Conservation (phyloP, 1,140 invertebrate genomes). For the Cecropterus lyciades region DNA sequence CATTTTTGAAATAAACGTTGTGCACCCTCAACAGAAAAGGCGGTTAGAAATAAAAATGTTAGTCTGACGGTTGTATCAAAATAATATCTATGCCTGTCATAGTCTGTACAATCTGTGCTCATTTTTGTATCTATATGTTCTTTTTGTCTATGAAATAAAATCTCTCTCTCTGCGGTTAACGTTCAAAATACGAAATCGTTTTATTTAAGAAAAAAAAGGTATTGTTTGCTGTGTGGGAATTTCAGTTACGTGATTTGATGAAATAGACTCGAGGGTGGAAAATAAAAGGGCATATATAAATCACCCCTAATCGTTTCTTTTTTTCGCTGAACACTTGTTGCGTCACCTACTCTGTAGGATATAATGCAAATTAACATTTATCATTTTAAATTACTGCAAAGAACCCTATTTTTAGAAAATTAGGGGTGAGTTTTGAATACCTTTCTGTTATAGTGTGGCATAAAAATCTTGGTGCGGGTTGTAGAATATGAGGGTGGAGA, state of each 20-base stretch:
- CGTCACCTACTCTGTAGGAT: constrained; percentile 50
- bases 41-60: constrained; percentile 39
- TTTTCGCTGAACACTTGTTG: constrained; percentile 74
- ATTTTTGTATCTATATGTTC: too few relatives aligned
- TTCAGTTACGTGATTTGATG: constrained; percentile 71
- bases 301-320: constrained; percentile 77
- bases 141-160: too few relatives aligned
- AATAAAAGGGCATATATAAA: constrained; percentile 78
- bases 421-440: constrained; percentile 33
- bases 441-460: not conserved
- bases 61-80: too few relatives aligned
- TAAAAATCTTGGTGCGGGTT: constrained; percentile 31
- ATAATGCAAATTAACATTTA: constrained; percentile 9
- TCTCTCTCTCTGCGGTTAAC: too few relatives aligned
- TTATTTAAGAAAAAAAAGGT: too few relatives aligned
- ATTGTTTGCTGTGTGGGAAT: constrained; percentile 69
- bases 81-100: too few relatives aligned
- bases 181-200: too few relatives aligned
- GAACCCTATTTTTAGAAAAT: constrained; percentile 29
- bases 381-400: constrained; percentile 41
- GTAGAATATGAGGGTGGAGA: constrained; percentile 55
- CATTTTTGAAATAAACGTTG: not conserved
- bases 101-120: too few relatives aligned
- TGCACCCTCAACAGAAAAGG: constrained; percentile 19
- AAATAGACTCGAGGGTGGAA: constrained; percentile 68